Evolutionary conservation across 2,888 invertebrate species (phyloP), one percentile per base, ranked within the genome.

Genomic region (Cerastoderma edule): DNA sequence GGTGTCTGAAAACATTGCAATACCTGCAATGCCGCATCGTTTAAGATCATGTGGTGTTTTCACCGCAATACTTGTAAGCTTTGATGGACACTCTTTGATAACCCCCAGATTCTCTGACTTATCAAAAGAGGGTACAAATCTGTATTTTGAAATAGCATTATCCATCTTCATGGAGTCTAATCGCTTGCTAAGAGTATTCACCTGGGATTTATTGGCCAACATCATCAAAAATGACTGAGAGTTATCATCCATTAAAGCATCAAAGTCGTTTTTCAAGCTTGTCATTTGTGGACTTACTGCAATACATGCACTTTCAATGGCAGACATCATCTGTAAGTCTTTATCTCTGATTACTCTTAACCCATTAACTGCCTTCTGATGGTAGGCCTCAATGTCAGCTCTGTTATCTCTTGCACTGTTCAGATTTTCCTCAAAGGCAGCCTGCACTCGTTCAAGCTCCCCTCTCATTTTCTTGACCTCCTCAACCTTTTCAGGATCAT

Each of bases 21-120:
- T 57, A 57, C 57, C 57, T 30, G 19, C 19, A n/a, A 57, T 33
- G 13, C 30, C 28, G 33, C 57, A 57, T 19, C 32, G 30, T 19
- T 6, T 4, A 30, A n/a, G n/a, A 57, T 57, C 57, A 16, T 22
- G n/a, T n/a, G 30, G n/a, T 57, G 57, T 57, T 32, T 57, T 57
- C 32, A 57, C 32, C 16, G 28, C 32, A 32, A 57, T 57, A 10
- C 27, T 13, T 5, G 5, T 27, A 24, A 53, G 53, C 13, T 53
- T 53, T 2, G 27, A 24, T 2, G 53, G 53, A 27, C 19, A 27
- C n/a, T 3, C 27, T 53, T 27, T 53, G n/a, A n/a, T n/a, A n/a
- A n/a, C 27, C 5, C 27, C 24, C 27, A 8, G 8, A 27, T 27
- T 53, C 24, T 27, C 53, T 27, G 1, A 53, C 27, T n/a, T 24